Percentiles rank a stretch among this genome's conserved stretches.
Evolutionary conservation across 2,888 invertebrate species (phyloP).

Genomic region (Tineola bisselliella): DNA sequence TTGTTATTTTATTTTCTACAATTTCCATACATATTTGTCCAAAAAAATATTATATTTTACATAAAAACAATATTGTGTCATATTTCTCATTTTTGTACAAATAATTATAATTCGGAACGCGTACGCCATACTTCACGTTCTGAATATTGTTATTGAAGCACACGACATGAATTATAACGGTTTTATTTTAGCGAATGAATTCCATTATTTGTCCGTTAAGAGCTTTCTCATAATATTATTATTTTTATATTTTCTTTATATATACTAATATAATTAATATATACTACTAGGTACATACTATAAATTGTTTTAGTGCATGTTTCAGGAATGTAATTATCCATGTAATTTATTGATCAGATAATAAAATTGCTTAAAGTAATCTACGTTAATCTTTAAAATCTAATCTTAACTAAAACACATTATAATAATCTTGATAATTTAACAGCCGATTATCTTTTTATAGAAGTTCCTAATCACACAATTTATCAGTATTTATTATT

Average conservation of each 20-base stretch:
- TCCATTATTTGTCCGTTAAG: no score
- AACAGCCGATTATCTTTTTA: neutral
- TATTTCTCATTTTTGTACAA: neutral
- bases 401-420: neutral
- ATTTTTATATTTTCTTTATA: no score
- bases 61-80: neutral
- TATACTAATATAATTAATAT: no score
- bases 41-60: neutral
- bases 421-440: neutral
- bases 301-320: no score
- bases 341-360: no score
- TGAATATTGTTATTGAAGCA: neutral
- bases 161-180: neutral
- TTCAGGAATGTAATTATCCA: no score
- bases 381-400: neutral
- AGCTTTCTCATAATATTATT: no score
- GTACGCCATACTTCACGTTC: neutral
- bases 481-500: neutral
- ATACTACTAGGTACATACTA: no score
- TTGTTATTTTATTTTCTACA: no score
- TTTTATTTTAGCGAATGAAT: no score
- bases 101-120: neutral
- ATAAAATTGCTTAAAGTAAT: no score
- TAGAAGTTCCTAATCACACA: neutral
- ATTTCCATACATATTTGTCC: no score